Evolutionary conservation across 2,113 vertebrate species (phyloP), one percentile per base, ranked within the genome.

Genomic region (Antechinus stuartii): DNA sequence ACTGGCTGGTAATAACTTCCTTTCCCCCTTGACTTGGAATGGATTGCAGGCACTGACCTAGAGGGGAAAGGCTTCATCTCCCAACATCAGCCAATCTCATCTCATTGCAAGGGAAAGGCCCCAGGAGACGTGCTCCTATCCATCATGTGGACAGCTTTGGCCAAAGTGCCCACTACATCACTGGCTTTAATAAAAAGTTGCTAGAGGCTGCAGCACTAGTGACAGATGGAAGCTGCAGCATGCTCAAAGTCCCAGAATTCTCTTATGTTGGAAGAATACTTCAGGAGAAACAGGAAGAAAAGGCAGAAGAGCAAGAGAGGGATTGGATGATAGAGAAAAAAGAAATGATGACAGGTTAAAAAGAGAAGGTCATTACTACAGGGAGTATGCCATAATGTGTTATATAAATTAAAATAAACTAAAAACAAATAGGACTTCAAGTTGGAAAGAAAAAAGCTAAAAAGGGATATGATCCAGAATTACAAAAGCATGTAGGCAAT

Each of bases 1-100:
- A 97, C 94, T 96, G 94, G 96, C 97, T 97, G 96, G 97, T 98
- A 98, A 98, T 98, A 98, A 97, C 97, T 97, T 98, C 96, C 96
- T 98, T 90, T 97, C 97, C 97, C 97, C 52, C 96, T 94, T 97
- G 97, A 98, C 97, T 98, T 97, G 97, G 98, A 96, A 98, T 98
- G 97, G 97, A 98, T 98, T 97, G 94, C 98, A 97, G 96, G 94
- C 95, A 97, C 96, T 98, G 98, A 98, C 96, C 97, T 97, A 96
- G 91, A 97, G 97, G 97, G 97, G 97, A 98, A 98, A 98, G 97
- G 98, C 97, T 98, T 97, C 98, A 97, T 97, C 96, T 98, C 96
- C 97, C 97, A 98, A 96, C 96, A 98, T 97, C 97, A 98, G 96
- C 97, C 98, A 98, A 98, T 98, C 98, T 98, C 96, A 98, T 98